These are phyloP conservation scores for Sebastes schlegelii DNA, from an alignment of 2,113 vertebrate genomes.

Conservation along the genomic window DNA sequence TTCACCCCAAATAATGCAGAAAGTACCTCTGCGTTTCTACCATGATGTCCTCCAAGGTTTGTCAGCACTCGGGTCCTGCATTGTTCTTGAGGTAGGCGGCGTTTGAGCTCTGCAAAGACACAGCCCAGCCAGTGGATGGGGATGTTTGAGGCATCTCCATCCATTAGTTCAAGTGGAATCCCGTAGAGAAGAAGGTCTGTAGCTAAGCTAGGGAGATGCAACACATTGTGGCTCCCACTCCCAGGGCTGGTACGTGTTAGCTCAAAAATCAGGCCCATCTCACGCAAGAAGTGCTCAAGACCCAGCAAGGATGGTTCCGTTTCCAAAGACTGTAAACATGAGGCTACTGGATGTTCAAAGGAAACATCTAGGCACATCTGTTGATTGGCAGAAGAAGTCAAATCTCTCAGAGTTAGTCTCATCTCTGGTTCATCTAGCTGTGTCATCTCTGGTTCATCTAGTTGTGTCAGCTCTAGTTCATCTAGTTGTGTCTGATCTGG, in stretches of 20 bases:
- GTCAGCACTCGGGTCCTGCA: constrained; percentile 68
- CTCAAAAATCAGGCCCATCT: constrained; percentile 83
- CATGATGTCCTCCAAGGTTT: constrained; percentile 66
- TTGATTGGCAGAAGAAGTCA: not conserved
- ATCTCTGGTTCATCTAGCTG: too few relatives aligned
- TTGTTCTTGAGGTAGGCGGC: constrained; percentile 59
- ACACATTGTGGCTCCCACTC: constrained; percentile 66
- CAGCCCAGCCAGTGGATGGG: constrained; percentile 73
- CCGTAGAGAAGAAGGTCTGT: constrained; percentile 79
- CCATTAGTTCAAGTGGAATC: constrained; percentile 81
- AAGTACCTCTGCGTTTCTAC: constrained; percentile 84
- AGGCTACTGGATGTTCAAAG: not conserved
- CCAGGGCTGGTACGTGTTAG: constrained; percentile 58
- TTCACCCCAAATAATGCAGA: constrained; percentile 87
- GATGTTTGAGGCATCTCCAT: constrained; percentile 80
- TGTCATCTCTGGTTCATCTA: too few relatives aligned
- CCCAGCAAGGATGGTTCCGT: constrained; percentile 52
- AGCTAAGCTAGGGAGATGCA: constrained; percentile 73
- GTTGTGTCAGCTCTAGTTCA: not conserved
- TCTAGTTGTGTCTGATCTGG: not conserved
- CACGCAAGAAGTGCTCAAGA: constrained; percentile 83
- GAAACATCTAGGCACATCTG: constrained; percentile 12
- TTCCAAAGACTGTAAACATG: constrained; percentile 22
- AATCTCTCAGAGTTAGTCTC: not conserved
- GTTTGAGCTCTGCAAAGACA: constrained; percentile 76